Base-by-base conservation (phyloP, 2,888 invertebrate species). In the Papilio elwesi region DNA sequence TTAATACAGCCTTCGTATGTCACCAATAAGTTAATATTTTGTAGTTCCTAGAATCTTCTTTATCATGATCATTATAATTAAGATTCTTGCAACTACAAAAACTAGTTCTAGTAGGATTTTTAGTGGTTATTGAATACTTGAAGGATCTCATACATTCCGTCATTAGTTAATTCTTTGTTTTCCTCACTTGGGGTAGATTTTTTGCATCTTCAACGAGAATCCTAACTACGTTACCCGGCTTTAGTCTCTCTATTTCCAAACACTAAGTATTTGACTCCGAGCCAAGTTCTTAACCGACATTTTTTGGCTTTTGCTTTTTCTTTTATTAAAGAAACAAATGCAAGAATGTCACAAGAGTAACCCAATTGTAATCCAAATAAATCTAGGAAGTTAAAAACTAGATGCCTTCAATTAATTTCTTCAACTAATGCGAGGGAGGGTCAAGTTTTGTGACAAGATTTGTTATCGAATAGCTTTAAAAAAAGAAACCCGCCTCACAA, bases 211-310 rank as follows among this genome's bases (percentile, higher is more conserved):
- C 51, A 49, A 65, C 1, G 38, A 51, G 51, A 15, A 65, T 16
- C 10, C 36, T 36, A 65, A 65, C n/a, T 65, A 65, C 26, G 49
- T 65, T 65, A 51, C 49, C 49, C 51, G 36, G 48, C 64, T 64
- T 15, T 48, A 48, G 49, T 51, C 62, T 62, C 43, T 62, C 65
- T 36, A n/a, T 51, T 65, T 65, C 51, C 65, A 65, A 53, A 67
- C 53, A 43, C 59, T n/a, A 62, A 62, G 43, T 62, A 62, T 62
- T 62, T 62, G 59, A 43, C 59, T 10, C 43, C 0, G 15, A 43
- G 10, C 59, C 59, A 62, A 62, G 43, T 62, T 62, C 59, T 62
- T 62, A 62, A 62, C 59, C 15, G 43, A 36, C 12, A 43, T 43
- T 57, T 57, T 43, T 38, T 38, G 10, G 6, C 7, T 43, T 38